Percentiles rank a stretch among this genome's conserved stretches.
These are phyloP conservation scores for Lordiphosa andalusiaca DNA, from an alignment of 2,888 invertebrate genomes.

Conservation along the genomic window DNA sequence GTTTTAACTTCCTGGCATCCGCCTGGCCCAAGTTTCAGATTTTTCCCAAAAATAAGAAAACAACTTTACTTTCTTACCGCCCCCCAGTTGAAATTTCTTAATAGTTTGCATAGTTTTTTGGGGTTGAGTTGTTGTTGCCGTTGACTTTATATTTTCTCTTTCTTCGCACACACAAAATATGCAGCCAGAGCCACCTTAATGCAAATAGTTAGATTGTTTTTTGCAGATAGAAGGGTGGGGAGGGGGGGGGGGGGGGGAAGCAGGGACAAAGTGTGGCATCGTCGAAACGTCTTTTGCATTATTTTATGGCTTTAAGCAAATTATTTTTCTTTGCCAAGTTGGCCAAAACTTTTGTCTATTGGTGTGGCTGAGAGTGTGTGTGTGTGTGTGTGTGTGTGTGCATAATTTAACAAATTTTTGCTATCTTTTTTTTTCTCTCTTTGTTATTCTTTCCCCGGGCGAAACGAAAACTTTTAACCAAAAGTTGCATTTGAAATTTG, in stretches of 20 bases:
- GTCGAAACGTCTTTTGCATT: constrained; percentile 45
- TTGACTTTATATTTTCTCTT: constrained; percentile 21
- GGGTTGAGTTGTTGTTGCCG: background rate
- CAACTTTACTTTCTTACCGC: background rate
- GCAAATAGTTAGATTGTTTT: constrained; percentile 28
- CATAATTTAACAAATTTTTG: constrained; percentile 37
- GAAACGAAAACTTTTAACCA: constrained; percentile 18
- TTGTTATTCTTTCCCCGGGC: constrained; percentile 1
- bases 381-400: constrained; percentile 30
- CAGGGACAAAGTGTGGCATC: constrained; percentile 1
- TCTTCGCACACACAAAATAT: constrained; percentile 12
- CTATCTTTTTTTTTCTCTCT: background rate
- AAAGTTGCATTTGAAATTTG: constrained; percentile 33
- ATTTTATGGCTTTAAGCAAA: constrained; percentile 66
- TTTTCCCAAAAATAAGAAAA: background rate
- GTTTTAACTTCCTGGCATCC: background rate
- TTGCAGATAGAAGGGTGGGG: background rate
- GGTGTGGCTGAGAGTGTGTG: constrained; percentile 11
- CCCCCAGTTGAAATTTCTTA: background rate
- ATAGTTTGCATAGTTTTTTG: constrained; percentile 5
- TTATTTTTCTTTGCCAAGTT: constrained; percentile 59
- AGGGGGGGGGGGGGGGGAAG: too few species aligned
- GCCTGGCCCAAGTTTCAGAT: background rate
- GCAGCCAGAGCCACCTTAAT: constrained; percentile 26
- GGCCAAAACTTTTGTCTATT: constrained; percentile 48